phyloP scores from a whole-genome alignment of 2,797 vertebrate species.

The Peromyscus nudipes region DNA sequence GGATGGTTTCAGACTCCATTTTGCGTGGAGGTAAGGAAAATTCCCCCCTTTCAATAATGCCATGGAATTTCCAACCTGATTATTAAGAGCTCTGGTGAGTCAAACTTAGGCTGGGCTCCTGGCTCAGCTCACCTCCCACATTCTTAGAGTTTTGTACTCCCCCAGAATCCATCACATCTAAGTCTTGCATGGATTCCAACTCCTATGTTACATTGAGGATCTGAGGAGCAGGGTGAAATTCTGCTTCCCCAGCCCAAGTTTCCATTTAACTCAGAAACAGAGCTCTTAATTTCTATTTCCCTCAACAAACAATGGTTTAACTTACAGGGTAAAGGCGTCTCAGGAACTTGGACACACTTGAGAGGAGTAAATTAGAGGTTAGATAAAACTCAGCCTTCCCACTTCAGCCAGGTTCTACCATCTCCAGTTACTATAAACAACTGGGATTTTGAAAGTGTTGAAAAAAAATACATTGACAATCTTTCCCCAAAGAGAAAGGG shows the following conservation, averaged over 20 bases:
- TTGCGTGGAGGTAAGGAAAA: slow-evolving; percentile 62
- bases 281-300: slow-evolving; percentile 84
- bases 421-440: slow-evolving; percentile 83
- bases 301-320: slow-evolving; percentile 82
- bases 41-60: slow-evolving; percentile 72
- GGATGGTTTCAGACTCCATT: slow-evolving; percentile 66
- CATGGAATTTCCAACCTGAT: slow-evolving; percentile 78
- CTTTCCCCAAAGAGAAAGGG: slow-evolving; percentile 35
- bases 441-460: slow-evolving; percentile 76
- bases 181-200: slow-evolving; percentile 51
- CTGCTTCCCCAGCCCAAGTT: slow-evolving; percentile 72
- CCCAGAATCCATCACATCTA: slow-evolving; percentile 69
- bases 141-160: slow-evolving; percentile 76
- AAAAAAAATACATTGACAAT: slow-evolving; percentile 75
- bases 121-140: slow-evolving; percentile 66
- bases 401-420: slow-evolving; percentile 81
- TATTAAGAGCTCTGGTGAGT: slow-evolving; percentile 78
- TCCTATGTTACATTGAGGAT: slow-evolving; percentile 70
- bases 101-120: slow-evolving; percentile 69
- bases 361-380: slow-evolving; percentile 83
- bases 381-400: slow-evolving; percentile 79
- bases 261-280: slow-evolving; percentile 80
- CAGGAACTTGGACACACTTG: slow-evolving; percentile 84
- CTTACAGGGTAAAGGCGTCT: slow-evolving; percentile 77
- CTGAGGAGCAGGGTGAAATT: slow-evolving; percentile 66